Percentiles rank a stretch among this genome's conserved stretches.
phyloP scores from a whole-genome alignment of 64 coral and sea anemone species.

The Dendrophyllia cribrosa region DNA sequence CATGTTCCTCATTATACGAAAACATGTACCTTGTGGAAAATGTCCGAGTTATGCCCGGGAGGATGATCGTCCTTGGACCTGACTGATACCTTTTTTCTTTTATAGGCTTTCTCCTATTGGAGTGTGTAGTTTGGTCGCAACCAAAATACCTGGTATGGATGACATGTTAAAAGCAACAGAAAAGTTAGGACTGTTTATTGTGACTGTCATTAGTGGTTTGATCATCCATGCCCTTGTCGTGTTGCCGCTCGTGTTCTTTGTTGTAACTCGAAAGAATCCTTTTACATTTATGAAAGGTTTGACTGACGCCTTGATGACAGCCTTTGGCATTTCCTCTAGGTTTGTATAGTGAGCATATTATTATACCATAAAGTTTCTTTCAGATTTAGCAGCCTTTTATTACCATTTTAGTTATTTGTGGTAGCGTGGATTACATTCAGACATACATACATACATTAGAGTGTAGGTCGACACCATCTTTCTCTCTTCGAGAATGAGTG shows the following conservation, averaged over 20 bases:
- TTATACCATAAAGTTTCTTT: too few relatives aligned
- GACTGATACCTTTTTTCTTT: background rate
- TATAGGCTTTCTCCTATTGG: constrained; percentile 87
- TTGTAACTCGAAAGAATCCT: constrained; percentile 79
- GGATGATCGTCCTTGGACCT: too few relatives aligned
- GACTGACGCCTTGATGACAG: constrained; percentile 83
- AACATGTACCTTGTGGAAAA: too few relatives aligned
- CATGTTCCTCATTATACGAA: too few relatives aligned
- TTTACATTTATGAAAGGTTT: constrained; percentile 73
- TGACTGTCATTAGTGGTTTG: constrained; percentile 70
- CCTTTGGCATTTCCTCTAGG: constrained; percentile 93
- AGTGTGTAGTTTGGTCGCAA: constrained; percentile 81
- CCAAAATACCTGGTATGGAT: constrained; percentile 77
- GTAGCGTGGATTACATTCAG: too few relatives aligned
- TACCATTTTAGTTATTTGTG: too few relatives aligned
- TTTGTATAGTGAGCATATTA: background rate
- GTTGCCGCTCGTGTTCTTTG: constrained; percentile 78
- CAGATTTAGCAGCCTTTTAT: too few relatives aligned
- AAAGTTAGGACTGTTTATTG: constrained; percentile 76
- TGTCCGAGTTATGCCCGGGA: background rate
- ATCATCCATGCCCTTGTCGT: constrained; percentile 75
- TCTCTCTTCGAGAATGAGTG: too few relatives aligned
- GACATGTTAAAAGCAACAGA: constrained; percentile 49
- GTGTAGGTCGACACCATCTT: too few relatives aligned
- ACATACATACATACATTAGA: too few relatives aligned